Base-by-base conservation (phyloP, 2,113 vertebrate genomes). In the Scomber scombrus region DNA sequence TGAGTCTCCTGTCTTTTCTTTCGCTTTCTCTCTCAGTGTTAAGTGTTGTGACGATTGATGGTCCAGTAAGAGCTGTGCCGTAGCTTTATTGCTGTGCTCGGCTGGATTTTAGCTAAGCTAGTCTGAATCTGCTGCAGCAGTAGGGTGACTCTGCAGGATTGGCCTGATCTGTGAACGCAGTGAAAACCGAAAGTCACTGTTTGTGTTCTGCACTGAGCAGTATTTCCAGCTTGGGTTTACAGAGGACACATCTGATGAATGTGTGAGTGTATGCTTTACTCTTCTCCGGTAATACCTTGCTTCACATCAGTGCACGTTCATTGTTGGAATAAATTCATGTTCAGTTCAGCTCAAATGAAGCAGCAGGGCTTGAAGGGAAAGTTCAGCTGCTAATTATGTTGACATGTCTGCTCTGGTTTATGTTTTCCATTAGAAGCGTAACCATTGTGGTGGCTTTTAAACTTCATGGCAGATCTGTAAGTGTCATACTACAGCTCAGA, bases 141-240 rank as follows among this genome's bases (percentile, higher is more conserved):
- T 11, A 50, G 52, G 14, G 76, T 88, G 86, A 90, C 84, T 88
- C 63, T 79, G 88, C 88, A 91, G 68, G 63, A 85, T 67, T 57
- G 64, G 29, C 13, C 61, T 47, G 56, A 68, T 80, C 50, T 61
- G 55, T 26, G 13, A 8, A 13, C 9, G 16, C 40, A 6, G 29
- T 19, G 18, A 71, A 68, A 79, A 52, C 6, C 13, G 13, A 11
- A 76, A 50, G 69, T 71, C 69, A 60, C 58, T 29, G 34, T 46
- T 75, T 26, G 14, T 15, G 16, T 46, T 49, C 26, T 18, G 12
- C 18, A 23, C 3, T 60, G 11, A 60, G 26, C 1, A 1, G 31
- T 50, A 55, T 68, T 23, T 57, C 11, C 8, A 58, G 16, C 57
- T 40, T 50, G n/a, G 0, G 0, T 43, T 61, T 40, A 40, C 16